These are phyloP conservation scores for Mesoligia furuncula DNA, from an alignment of 2,888 invertebrate species.

Conservation along the genomic window DNA sequence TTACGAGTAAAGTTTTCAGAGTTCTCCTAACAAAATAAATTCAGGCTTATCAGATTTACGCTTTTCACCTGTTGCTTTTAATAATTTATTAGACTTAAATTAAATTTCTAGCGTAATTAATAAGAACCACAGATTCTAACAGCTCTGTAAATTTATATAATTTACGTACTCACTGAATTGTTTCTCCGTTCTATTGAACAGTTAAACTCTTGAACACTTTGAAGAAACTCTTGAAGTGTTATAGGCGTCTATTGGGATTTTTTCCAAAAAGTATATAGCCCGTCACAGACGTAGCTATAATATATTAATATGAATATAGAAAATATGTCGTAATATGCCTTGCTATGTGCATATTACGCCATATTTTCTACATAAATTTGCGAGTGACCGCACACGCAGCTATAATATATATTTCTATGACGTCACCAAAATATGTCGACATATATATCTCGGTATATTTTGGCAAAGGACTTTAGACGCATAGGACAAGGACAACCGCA, in stretches of 20 bases:
- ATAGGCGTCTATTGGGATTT: not conserved
- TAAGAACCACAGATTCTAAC: not conserved
- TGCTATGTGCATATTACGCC: no score
- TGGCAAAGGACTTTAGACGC: no score
- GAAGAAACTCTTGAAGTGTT: not conserved
- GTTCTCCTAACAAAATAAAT: not conserved
- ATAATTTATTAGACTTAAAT: conserved; percentile 9
- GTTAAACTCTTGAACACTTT: not conserved
- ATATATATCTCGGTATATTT: no score
- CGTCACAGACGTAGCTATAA: no score
- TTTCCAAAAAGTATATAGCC: not conserved
- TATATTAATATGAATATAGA: no score
- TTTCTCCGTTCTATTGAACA: not conserved
- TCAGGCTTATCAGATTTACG: conserved; percentile 2
- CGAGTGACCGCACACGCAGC: no score
- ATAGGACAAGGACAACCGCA: no score
- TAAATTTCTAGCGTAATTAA: not conserved
- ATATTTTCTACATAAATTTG: no score
- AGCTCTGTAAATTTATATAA: not conserved
- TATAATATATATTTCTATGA: no score
- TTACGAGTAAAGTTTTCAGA: conserved; percentile 28
- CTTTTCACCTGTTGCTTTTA: conserved; percentile 12
- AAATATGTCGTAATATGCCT: no score
- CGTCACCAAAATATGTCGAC: no score
- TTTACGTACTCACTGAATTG: not conserved